These are phyloP conservation scores for Polydrusus cervinus DNA, from an alignment of 2,888 invertebrate species.

Conservation along the genomic window DNA sequence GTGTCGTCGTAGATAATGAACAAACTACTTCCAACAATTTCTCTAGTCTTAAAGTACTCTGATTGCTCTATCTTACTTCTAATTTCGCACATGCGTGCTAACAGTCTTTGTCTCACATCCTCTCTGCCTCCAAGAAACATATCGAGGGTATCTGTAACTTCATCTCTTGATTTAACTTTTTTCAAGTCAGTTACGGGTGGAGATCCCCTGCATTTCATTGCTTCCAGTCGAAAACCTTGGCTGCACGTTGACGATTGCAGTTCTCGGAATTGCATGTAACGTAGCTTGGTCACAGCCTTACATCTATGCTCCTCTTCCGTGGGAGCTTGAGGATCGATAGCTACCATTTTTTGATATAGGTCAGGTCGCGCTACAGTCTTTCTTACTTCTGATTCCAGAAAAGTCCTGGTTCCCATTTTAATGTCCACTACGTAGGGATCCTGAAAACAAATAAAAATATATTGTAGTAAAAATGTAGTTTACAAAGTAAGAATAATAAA, in stretches of 20 bases:
- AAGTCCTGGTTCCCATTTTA: constrained; percentile 97
- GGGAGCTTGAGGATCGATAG: constrained; percentile 90
- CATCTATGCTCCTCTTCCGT: constrained; percentile 86
- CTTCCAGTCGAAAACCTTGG: constrained; percentile 97
- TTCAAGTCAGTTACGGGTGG: constrained; percentile 91
- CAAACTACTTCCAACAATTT: constrained; percentile 95
- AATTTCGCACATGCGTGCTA: constrained; percentile 85
- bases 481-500: no score
- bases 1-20: constrained; percentile 94
- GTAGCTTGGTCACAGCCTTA: constrained; percentile 93
- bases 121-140: constrained; percentile 82
- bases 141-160: constrained; percentile 83
- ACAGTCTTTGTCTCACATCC: constrained; percentile 79
- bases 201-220: constrained; percentile 89
- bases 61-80: constrained; percentile 87
- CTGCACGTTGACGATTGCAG: constrained; percentile 93
- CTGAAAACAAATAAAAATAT: constrained; percentile 62
- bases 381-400: constrained; percentile 94
- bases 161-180: constrained; percentile 85
- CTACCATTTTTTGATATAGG: constrained; percentile 96
- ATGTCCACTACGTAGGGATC: constrained; percentile 98
- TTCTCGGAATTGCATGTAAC: constrained; percentile 98
- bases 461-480: constrained; percentile 1
- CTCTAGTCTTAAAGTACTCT: constrained; percentile 88
- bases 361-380: constrained; percentile 89